Percentiles rank a stretch among this genome's conserved stretches.
These are phyloP conservation scores for Centropyge bicolor DNA, from an alignment of 2,797 vertebrate genomes.

Conservation along the genomic window DNA sequence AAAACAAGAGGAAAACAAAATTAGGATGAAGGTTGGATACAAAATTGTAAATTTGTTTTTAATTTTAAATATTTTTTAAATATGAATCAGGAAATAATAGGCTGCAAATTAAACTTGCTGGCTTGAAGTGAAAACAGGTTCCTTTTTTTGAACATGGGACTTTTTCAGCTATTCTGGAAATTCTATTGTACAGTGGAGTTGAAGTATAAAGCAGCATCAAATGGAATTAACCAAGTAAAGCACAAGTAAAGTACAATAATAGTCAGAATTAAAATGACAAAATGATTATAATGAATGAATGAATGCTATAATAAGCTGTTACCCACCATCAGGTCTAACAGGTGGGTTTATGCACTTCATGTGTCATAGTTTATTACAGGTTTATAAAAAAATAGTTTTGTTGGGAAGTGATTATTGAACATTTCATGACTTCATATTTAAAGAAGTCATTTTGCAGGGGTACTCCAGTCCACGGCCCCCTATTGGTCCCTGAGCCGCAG, in stretches of 20 bases:
- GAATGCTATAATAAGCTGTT: background rate
- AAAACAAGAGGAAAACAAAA: background rate
- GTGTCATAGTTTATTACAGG: background rate
- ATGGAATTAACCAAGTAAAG: background rate
- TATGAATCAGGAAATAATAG: background rate
- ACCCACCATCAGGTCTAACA: too few relatives aligned
- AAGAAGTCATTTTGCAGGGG: background rate
- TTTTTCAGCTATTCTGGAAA: too few relatives aligned
- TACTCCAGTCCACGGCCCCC: background rate
- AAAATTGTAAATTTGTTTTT: too few relatives aligned
- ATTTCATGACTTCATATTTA: background rate
- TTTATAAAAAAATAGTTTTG: background rate
- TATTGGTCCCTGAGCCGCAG: slow-evolving; percentile 23
- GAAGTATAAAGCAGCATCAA: background rate
- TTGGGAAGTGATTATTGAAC: background rate
- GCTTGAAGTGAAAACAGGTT: too few relatives aligned
- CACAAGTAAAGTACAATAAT: background rate
- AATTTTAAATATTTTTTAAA: background rate
- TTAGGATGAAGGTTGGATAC: too few relatives aligned
- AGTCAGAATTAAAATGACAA: background rate
- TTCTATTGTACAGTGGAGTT: too few relatives aligned
- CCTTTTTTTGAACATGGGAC: too few relatives aligned
- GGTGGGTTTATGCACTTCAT: background rate
- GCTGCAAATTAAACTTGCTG: too few relatives aligned
- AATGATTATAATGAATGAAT: background rate